Evolutionary conservation across 1,140 invertebrate genomes (phyloP).

Genomic region (Yoshiicerus persimilis): DNA sequence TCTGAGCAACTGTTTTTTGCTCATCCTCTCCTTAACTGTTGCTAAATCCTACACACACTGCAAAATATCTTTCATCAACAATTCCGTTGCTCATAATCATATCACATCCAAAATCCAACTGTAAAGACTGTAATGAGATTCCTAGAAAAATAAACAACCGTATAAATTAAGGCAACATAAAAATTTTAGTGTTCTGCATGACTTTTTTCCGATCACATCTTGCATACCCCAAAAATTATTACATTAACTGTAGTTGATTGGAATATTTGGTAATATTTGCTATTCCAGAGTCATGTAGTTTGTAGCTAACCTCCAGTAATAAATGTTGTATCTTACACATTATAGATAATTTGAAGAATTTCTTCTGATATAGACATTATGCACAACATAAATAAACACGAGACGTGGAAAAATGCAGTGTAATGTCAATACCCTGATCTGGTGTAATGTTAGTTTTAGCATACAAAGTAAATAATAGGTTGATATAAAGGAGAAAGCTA

Average conservation of each 20-base stretch:
- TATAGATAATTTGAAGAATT: no score
- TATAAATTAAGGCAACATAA: not conserved
- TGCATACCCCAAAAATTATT: not conserved
- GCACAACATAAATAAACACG: no score
- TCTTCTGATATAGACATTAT: no score
- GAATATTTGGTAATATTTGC: not conserved
- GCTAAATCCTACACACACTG: no score
- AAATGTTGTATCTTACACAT: not conserved
- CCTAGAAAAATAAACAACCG: not conserved
- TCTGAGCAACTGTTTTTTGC: not conserved
- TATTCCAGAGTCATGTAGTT: not conserved
- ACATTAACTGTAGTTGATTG: not conserved
- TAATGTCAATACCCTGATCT: not conserved
- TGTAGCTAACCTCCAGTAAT: not conserved
- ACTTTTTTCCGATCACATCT: not conserved
- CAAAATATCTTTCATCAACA: not conserved
- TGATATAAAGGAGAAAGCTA: not conserved
- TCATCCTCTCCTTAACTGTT: no score
- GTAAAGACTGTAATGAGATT: not conserved
- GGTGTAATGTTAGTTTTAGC: not conserved
- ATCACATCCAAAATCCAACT: no score
- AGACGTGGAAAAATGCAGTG: not conserved
- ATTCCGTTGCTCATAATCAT: not conserved
- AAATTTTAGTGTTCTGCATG: not conserved
- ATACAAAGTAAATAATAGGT: not conserved